Evolutionary conservation across 1,140 invertebrate species (phyloP).

Genomic region (Colletes gigas): DNA sequence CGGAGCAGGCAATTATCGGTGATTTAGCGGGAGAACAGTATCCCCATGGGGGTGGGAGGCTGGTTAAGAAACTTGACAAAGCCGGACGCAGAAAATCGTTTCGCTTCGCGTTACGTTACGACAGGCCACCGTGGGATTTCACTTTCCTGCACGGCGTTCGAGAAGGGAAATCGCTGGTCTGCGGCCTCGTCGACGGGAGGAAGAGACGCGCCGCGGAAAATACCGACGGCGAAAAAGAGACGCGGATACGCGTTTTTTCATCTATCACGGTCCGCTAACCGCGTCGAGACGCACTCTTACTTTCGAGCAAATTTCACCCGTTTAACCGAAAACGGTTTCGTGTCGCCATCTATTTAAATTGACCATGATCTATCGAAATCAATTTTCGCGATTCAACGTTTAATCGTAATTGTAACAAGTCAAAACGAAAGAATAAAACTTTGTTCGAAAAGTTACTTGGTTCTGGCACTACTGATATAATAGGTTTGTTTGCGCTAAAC

Average conservation of each 20-base stretch:
- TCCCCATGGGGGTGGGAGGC: not conserved
- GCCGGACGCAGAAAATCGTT: constrained; percentile 26
- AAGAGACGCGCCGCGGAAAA: not conserved
- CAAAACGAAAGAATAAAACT: too few species aligned
- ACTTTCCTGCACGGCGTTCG: constrained; percentile 28
- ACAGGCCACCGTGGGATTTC: constrained; percentile 31
- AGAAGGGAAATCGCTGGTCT: not conserved
- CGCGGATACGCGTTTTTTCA: constrained; percentile 10
- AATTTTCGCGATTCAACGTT: too few species aligned
- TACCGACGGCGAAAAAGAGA: not conserved
- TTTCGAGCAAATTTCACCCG: constrained; percentile 68
- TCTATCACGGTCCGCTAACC: not conserved
- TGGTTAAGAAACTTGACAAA: constrained; percentile 39
- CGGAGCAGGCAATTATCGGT: constrained; percentile 31
- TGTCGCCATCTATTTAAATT: constrained; percentile 30
- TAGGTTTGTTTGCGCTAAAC: too few species aligned
- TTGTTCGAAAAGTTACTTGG: too few species aligned
- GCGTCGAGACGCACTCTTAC: constrained; percentile 52
- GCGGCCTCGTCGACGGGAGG: not conserved
- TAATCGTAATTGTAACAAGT: too few species aligned
- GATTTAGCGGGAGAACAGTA: constrained; percentile 10
- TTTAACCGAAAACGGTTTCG: constrained; percentile 58
- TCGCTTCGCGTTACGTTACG: constrained; percentile 23
- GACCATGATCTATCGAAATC: too few species aligned
- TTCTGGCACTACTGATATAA: too few species aligned